These are phyloP conservation scores for Chinchilla lanigera DNA, from an alignment of 2,113 vertebrate species.

Conservation along the genomic window DNA sequence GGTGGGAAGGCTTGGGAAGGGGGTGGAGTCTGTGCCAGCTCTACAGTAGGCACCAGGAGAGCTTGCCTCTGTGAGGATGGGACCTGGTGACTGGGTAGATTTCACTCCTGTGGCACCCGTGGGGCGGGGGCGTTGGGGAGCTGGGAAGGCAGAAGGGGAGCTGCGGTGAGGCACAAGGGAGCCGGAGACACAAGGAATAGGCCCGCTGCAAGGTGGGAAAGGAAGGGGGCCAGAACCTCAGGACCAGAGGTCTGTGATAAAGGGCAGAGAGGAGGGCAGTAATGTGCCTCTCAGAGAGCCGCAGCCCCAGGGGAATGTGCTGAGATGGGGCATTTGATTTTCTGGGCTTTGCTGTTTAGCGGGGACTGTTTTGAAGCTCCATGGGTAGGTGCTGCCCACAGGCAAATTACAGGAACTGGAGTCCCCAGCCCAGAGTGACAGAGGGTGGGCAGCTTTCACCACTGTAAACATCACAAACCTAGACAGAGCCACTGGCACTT, in stretches of 20 bases:
- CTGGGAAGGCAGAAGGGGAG: background rate
- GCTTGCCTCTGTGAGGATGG: background rate
- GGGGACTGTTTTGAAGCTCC: background rate
- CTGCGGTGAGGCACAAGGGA: no score
- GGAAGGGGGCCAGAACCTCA: background rate
- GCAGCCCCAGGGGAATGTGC: background rate
- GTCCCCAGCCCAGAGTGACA: background rate
- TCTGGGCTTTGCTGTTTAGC: background rate
- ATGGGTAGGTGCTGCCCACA: background rate
- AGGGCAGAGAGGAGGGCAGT: background rate
- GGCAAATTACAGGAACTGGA: background rate
- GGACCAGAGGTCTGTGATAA: background rate
- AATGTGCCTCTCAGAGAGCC: background rate
- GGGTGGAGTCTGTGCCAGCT: background rate
- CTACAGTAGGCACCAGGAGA: background rate
- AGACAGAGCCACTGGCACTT: background rate
- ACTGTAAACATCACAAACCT: background rate
- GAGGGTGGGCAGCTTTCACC: no score
- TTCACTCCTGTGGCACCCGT: background rate
- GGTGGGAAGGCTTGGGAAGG: background rate
- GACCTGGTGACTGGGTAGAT: background rate
- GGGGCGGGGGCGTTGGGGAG: background rate
- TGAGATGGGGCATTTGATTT: background rate
- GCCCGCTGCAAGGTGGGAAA: background rate
- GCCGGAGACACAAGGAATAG: background rate